Percentiles rank a stretch among this genome's conserved stretches.
Conservation (phyloP, 2,113 vertebrate genomes). For the Phylloscopus trochiloides region DNA sequence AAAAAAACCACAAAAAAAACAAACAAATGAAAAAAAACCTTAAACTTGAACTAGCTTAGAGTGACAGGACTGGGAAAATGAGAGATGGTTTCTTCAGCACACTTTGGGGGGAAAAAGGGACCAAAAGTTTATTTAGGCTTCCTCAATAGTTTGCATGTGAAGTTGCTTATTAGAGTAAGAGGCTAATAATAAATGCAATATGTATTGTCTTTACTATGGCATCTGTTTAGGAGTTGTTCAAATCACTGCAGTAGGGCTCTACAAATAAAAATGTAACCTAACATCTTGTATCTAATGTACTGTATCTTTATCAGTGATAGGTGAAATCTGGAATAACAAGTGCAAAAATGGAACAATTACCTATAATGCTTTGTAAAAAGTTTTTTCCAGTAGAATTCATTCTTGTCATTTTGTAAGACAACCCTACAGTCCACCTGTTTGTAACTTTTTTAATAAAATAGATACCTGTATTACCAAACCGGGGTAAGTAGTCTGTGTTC, state of each 20-base stretch:
- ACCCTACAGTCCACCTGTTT: constrained; percentile 80
- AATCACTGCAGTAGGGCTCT: constrained; percentile 78
- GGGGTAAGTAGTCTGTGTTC: constrained; percentile 44
- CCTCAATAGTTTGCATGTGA: constrained; percentile 74
- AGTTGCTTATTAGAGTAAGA: constrained; percentile 76
- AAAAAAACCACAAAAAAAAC: background rate
- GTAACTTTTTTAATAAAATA: constrained; percentile 86
- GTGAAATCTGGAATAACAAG: constrained; percentile 74
- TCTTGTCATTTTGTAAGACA: constrained; percentile 83
- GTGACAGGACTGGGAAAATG: constrained; percentile 67
- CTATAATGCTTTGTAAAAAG: constrained; percentile 79
- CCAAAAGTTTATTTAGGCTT: constrained; percentile 77
- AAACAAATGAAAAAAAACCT: background rate
- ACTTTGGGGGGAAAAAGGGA: constrained; percentile 76
- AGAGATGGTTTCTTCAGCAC: constrained; percentile 75
- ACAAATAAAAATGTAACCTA: constrained; percentile 70
- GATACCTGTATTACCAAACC: constrained; percentile 79
- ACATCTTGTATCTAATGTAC: constrained; percentile 75
- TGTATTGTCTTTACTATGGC: constrained; percentile 74
- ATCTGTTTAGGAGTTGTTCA: constrained; percentile 77
- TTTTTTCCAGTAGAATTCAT: constrained; percentile 76
- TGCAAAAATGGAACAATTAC: constrained; percentile 74
- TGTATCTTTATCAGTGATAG: constrained; percentile 75
- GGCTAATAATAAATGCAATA: constrained; percentile 73
- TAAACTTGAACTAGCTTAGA: constrained; percentile 72